Evolutionary conservation across 1,140 invertebrate genomes (phyloP).

Genomic region (Dermatophagoides farinae): DNA sequence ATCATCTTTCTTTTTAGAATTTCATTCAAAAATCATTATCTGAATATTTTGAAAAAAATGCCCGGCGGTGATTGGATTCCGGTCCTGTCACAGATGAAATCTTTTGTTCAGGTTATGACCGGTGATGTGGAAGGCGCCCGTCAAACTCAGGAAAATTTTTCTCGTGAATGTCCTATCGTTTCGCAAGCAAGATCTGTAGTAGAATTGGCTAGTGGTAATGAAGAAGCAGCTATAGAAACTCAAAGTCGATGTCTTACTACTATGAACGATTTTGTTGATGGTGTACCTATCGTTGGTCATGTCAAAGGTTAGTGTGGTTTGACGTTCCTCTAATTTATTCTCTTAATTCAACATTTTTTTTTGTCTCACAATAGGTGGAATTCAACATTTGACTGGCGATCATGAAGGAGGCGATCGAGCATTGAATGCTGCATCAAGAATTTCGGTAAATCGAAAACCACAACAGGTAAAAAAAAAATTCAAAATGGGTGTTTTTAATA

Average conservation of each 20-base stretch:
- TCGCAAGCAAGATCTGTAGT: constrained; percentile 9
- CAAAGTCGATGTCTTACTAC: background rate
- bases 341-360: no score
- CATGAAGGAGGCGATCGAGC: background rate
- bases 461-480: no score
- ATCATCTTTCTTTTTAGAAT: no score
- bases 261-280: background rate
- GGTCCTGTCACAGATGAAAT: constrained; percentile 13
- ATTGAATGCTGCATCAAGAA: constrained; percentile 13
- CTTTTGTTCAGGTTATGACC: constrained; percentile 8
- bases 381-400: constrained; percentile 15
- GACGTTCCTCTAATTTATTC: no score
- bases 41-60: no score
- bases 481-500: no score
- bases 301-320: constrained; percentile 6
- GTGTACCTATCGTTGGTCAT: constrained; percentile 17
- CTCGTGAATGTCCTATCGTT: constrained; percentile 6
- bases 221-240: background rate
- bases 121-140: constrained; percentile 14
- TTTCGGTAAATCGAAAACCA: constrained; percentile 4
- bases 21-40: no score
- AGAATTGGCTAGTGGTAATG: background rate
- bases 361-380: background rate
- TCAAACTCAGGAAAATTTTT: constrained; percentile 13
- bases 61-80: no score